phyloP scores from a whole-genome alignment of 2,797 vertebrate species.

The Toxotes lorentzi region DNA sequence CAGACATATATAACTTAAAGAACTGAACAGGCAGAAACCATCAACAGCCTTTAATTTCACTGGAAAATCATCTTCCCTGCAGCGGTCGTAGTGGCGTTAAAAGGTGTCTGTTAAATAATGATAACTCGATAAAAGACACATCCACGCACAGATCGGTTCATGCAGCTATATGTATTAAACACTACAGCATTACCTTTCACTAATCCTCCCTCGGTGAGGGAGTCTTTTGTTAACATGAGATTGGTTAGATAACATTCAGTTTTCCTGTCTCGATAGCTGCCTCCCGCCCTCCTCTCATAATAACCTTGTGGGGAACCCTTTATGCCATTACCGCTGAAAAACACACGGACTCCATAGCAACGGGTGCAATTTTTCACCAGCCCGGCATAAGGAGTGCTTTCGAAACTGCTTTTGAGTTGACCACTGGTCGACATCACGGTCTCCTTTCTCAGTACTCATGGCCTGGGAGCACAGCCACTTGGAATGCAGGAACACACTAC shows the following conservation, averaged over 20 bases:
- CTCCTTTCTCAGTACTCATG: neutral
- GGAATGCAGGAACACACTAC: constrained; percentile 12
- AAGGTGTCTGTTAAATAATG: constrained; percentile 17
- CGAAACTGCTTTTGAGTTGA: constrained; percentile 51
- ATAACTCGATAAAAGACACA: constrained; percentile 28
- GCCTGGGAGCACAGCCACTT: constrained; percentile 11
- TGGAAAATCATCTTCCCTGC: constrained; percentile 19
- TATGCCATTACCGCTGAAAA: constrained; percentile 50
- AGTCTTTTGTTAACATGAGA: constrained; percentile 32
- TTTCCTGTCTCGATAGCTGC: constrained; percentile 11
- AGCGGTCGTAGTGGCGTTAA: constrained; percentile 14
- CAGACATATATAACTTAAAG: neutral
- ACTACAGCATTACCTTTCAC: constrained; percentile 14
- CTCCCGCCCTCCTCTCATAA: neutral
- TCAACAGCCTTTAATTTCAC: constrained; percentile 39
- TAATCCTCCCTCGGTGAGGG: constrained; percentile 8
- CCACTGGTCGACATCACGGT: neutral
- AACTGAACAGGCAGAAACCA: constrained; percentile 27
- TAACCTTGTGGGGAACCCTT: constrained; percentile 49
- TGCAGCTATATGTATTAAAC: constrained; percentile 11
- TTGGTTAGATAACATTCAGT: constrained; percentile 43
- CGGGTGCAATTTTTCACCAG: constrained; percentile 51
- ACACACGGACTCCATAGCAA: constrained; percentile 71
- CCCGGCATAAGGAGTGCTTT: constrained; percentile 28
- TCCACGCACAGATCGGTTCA: constrained; percentile 36